Conservation (phyloP, 2,888 invertebrate species). For the Sisyra nigra region DNA sequence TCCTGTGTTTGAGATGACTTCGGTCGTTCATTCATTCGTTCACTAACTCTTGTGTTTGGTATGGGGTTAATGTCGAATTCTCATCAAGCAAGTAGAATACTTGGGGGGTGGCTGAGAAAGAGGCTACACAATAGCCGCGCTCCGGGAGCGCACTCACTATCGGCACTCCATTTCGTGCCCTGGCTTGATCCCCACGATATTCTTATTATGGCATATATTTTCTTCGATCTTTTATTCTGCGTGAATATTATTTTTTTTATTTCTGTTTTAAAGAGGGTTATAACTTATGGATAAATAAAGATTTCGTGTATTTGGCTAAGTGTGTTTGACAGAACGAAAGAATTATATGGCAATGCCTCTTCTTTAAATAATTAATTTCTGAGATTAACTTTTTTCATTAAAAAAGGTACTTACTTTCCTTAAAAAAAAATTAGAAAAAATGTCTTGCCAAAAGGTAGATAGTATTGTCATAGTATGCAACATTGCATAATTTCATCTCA, state of each 20-base stretch:
- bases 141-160: slow-evolving; percentile 22
- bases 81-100: slow-evolving; percentile 3
- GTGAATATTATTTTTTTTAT: not conserved
- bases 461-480: too few relatives aligned
- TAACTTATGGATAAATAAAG: not conserved
- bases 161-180: slow-evolving; percentile 22
- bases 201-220: slow-evolving; percentile 10
- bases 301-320: not conserved
- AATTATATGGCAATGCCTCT: too few relatives aligned
- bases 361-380: too few relatives aligned
- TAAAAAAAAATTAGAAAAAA: too few relatives aligned
- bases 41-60: too few relatives aligned
- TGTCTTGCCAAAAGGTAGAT: too few relatives aligned
- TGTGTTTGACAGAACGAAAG: slow-evolving; percentile 1
- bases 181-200: slow-evolving; percentile 21
- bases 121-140: slow-evolving; percentile 6
- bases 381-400: too few relatives aligned
- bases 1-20: too few relatives aligned
- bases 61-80: slow-evolving; percentile 8
- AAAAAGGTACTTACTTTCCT: too few relatives aligned
- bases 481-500: too few relatives aligned
- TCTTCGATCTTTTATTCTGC: slow-evolving; percentile 3
- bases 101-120: not conserved
- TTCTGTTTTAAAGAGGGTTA: not conserved
- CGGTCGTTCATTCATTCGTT: too few relatives aligned